Evolutionary conservation across 1,140 invertebrate genomes (phyloP).

Genomic region (Musca domestica): DNA sequence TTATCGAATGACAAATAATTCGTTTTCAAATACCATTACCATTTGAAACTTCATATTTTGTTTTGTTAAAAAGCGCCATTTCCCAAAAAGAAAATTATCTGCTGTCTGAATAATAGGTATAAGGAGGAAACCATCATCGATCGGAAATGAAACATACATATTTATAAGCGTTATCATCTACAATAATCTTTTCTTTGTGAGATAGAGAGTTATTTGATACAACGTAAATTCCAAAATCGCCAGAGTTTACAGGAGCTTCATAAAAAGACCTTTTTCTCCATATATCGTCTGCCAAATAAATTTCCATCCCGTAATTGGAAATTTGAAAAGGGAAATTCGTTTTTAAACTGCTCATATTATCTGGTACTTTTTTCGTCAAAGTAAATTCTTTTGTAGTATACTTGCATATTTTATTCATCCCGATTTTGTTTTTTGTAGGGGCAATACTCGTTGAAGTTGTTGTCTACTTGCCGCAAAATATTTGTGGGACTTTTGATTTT

Average conservation of each 20-base stretch:
- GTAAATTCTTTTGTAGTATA: background rate
- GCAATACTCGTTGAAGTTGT: too few relatives aligned
- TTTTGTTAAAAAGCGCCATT: too few relatives aligned
- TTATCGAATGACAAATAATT: background rate
- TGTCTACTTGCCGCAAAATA: too few relatives aligned
- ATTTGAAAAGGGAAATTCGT: background rate
- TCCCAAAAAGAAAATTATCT: too few relatives aligned
- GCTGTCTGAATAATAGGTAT: background rate
- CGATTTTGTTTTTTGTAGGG: too few relatives aligned
- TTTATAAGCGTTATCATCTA: background rate
- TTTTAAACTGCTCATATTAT: background rate
- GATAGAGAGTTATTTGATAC: constrained; percentile 6
- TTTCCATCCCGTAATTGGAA: background rate
- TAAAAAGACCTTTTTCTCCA: background rate
- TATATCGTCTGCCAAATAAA: background rate
- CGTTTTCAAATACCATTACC: background rate
- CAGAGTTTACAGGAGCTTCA: background rate
- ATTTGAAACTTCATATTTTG: too few relatives aligned
- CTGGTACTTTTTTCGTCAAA: background rate
- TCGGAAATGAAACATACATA: background rate
- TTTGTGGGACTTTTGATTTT: too few relatives aligned
- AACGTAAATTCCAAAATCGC: background rate
- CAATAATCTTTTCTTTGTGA: background rate
- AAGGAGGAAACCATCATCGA: background rate
- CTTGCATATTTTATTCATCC: too few relatives aligned